Base-by-base conservation (phyloP, 2,797 vertebrate species). In the Pelodytes ibericus region DNA sequence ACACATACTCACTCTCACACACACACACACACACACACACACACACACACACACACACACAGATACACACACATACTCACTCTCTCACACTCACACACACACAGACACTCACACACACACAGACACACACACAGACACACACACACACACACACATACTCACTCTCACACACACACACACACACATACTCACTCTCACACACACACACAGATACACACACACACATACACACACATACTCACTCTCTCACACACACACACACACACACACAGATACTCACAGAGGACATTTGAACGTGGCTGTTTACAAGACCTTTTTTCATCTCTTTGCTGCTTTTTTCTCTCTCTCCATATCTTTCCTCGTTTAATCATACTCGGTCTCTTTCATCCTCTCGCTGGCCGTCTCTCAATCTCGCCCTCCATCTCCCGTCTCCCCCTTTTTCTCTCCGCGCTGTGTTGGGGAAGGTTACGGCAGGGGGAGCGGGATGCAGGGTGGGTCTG, bases 381-480 rank as follows among this genome's bases (percentile, higher is more conserved):
- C 33, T 59, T 22, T 18, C 44, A 26, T 71, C 6, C 26, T 11
- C 15, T 26, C 4, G 2, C n/a, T n/a, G 4, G 18, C 26, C 47
- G 20, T 51, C 59, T 63, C 18, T 25, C 33, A 41, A 44, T 36
- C 31, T 22, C 25, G 33, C 30, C 6, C 66, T 36, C 41, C 25
- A 30, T 33, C 30, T 20, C 31, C 27, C 29, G 33, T 24, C 24
- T 11, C 4, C n/a, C 13, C 4, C 3, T 24, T 25, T 31, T n/a
- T 70, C 30, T 51, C 53, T 61, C 30, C 20, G 75, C n/a, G 62
- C 69, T 66, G 60, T 44, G 25, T 69, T 62, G 2, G 47, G 71
- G 71, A 47, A 63, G 62, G 71, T 73, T 72, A 71, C 44, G 63
- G 63, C 44, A 22, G 22, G 56, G 22, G 39, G 69, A n/a, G n/a